Evolutionary conservation across 2,113 vertebrate species (phyloP), one percentile per base, ranked within the genome.

Genomic region (Agelaius tricolor): DNA sequence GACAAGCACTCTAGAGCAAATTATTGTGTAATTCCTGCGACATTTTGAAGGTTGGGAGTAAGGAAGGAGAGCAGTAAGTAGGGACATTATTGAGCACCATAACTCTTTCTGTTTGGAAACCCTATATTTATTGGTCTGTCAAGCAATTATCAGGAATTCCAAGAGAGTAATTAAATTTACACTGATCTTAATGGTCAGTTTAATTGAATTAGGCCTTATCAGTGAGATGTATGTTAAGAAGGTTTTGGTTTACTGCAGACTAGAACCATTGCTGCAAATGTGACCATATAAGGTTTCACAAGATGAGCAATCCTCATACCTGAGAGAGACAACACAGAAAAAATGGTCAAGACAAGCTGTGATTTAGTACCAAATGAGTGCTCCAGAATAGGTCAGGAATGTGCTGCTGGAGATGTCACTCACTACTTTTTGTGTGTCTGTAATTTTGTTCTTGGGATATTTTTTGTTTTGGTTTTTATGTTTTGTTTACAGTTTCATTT

Each of bases 151-250:
- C 79, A 77, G 15, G 37, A 69, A 80, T 41, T 77, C 55, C 71
- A 85, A 84, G 71, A 61, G 18, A 65, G 18, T 11, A 83, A 69
- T 87, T 95, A 35, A 63, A 61, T 93, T 95, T 77, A 55, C 67
- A 62, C 33, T 67, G 18, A 82, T 80, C 78, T 80, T 90, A 94
- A 58, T 83, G 80, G 66, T 72, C 77, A 87, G n/a, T 57, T 94
- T 91, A 89, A 93, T 52, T 89, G 58, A 89, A 92, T 92, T 93
- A 73, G 83, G 21, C 37, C 77, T 92, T 84, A 89, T 82, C 54
- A 69, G 41, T 2, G 5, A 93, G 31, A 57, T 30, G 28, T 54
- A 57, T 43, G 20, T 55, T 84, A 54, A 72, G 31, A 69, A 85
- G 10, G 21, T 46, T 93, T 93, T 88, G 44, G 6, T 76, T 75